Percentiles rank a stretch among this genome's conserved stretches.
Evolutionary conservation across 2,797 vertebrate genomes (phyloP).

Genomic region (Galago senegalensis): DNA sequence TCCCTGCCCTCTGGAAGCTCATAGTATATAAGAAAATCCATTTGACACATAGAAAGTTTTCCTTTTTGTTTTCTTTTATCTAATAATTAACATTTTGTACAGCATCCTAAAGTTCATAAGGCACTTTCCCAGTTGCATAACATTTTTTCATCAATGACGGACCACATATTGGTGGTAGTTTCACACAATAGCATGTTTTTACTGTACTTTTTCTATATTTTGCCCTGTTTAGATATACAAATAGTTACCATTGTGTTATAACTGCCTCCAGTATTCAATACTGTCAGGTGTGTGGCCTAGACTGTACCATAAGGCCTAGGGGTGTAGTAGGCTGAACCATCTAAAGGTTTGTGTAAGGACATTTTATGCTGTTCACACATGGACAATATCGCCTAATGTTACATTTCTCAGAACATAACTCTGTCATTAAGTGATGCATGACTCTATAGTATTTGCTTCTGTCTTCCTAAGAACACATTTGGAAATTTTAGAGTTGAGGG

Average conservation of each 20-base stretch:
- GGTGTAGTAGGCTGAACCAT: not conserved
- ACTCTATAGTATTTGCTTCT: not conserved
- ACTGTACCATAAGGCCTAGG: not conserved
- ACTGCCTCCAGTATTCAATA: not conserved
- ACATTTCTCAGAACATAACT: not conserved
- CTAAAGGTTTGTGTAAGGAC: not conserved
- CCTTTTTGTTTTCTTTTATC: conserved; percentile 19
- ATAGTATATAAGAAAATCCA: conserved; percentile 1
- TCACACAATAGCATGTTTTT: not conserved
- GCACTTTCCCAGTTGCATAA: not conserved
- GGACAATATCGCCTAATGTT: not conserved
- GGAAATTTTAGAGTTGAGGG: conserved; percentile 33
- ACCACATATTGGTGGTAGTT: not conserved
- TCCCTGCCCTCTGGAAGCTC: conserved; percentile 1
- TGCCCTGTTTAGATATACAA: not conserved
- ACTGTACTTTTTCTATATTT: not conserved
- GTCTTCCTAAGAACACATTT: conserved; percentile 39
- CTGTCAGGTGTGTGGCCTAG: not conserved
- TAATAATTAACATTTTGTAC: conserved; percentile 23
- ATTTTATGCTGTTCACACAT: not conserved
- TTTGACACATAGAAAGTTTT: not conserved
- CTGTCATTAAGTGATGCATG: not conserved
- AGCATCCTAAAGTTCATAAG: not conserved
- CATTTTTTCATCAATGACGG: not conserved
- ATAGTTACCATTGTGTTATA: not conserved